phyloP scores from a whole-genome alignment of 2,113 vertebrate genomes.

The Toxotes jaculatrix region DNA sequence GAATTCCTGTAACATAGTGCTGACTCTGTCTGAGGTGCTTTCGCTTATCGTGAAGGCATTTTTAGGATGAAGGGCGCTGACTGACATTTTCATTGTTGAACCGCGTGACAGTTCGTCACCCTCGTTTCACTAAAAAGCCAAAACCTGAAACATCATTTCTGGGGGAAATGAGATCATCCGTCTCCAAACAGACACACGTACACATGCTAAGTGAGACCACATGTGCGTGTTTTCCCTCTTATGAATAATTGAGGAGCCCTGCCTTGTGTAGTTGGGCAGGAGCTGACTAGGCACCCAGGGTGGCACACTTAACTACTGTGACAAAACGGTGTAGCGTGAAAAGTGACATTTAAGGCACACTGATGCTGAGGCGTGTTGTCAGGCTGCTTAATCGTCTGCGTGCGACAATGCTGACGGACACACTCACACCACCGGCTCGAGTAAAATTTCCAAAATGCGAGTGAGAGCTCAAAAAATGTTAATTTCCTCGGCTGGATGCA shows the following conservation, averaged over 20 bases:
- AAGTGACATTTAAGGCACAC: constrained; percentile 59
- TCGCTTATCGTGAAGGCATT: constrained; percentile 39
- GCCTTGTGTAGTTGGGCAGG: constrained; percentile 49
- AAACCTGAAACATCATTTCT: constrained; percentile 50
- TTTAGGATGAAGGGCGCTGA: constrained; percentile 35
- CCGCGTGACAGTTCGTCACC: constrained; percentile 37
- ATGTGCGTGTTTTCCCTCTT: constrained; percentile 45
- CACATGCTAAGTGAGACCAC: constrained; percentile 44
- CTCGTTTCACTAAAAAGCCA: constrained; percentile 64
- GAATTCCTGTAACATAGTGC: constrained; percentile 21
- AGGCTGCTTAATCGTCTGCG: constrained; percentile 37
- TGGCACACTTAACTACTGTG: constrained; percentile 53
- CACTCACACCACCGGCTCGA: background rate
- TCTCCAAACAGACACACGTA: constrained; percentile 23
- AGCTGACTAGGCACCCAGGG: constrained; percentile 64
- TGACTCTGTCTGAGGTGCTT: constrained; percentile 9
- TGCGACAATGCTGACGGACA: constrained; percentile 9
- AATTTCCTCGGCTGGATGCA: constrained; percentile 49
- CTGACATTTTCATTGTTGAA: constrained; percentile 41
- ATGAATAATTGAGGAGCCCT: constrained; percentile 70
- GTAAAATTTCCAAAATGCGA: constrained; percentile 17
- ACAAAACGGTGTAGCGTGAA: constrained; percentile 69
- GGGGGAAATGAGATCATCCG: constrained; percentile 41
- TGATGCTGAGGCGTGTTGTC: constrained; percentile 42
- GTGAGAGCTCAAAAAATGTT: constrained; percentile 32